Conservation (phyloP, 2,888 invertebrate species). For the Lysandra coridon region DNA sequence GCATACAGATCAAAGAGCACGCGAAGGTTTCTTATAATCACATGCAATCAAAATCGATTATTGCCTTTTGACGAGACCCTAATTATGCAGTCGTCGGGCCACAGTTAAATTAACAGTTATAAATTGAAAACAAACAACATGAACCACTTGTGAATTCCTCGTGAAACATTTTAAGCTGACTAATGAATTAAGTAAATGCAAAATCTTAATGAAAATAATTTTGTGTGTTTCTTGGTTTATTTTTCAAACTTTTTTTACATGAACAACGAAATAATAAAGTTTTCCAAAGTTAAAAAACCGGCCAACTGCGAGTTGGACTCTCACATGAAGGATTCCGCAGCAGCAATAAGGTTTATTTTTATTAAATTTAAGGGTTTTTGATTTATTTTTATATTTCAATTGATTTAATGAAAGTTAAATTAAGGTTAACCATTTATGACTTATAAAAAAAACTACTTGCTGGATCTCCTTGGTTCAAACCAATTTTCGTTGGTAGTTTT, state of each 20-base stretch:
- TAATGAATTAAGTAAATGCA: neutral
- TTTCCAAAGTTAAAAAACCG: too few relatives aligned
- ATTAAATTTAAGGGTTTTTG: too few relatives aligned
- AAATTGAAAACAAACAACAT: constrained; percentile 2
- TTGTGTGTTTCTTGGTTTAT: neutral
- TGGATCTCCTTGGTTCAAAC: too few relatives aligned
- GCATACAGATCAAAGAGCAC: constrained; percentile 13
- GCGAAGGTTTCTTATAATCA: neutral
- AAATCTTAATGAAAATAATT: neutral
- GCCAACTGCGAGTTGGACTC: too few relatives aligned
- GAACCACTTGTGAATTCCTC: neutral
- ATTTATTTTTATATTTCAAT: too few relatives aligned
- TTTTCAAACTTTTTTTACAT: neutral
- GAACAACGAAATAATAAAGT: too few relatives aligned
- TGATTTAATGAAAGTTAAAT: too few relatives aligned
- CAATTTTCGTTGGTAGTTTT: too few relatives aligned
- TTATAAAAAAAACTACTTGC: too few relatives aligned
- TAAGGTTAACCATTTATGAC: too few relatives aligned
- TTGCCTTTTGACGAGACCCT: neutral
- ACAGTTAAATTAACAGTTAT: neutral
- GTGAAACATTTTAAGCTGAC: neutral
- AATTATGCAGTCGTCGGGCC: neutral
- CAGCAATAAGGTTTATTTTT: too few relatives aligned
- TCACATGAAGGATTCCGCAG: too few relatives aligned
- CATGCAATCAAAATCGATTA: constrained; percentile 1